Conservation (phyloP, 37 sponge, comb jelly and placozoan genomes). For the Theonella swinhoei region DNA sequence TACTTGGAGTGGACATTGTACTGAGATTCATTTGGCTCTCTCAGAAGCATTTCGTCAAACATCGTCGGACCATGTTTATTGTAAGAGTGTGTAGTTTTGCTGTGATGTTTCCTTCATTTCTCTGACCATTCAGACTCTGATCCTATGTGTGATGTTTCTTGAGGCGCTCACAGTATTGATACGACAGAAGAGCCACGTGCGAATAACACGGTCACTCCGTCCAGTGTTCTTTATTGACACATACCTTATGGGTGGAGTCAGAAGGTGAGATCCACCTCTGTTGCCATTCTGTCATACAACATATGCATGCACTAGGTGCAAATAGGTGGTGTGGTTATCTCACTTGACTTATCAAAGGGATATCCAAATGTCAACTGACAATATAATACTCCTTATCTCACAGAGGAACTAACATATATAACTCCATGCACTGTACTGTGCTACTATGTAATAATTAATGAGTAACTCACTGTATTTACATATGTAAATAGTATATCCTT, state of each 20-base stretch:
- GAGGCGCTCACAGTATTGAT: constrained; percentile 61
- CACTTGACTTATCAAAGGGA: no score
- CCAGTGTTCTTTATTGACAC: constrained; percentile 81
- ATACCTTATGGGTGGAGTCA: constrained; percentile 63
- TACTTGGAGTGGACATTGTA: constrained; percentile 39
- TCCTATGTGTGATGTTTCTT: constrained; percentile 53
- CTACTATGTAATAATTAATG: no score
- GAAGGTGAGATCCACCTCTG: constrained; percentile 64
- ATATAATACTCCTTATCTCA: no score
- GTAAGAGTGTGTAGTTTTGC: no score
- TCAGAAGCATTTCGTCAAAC: constrained; percentile 42
- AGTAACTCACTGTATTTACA: no score
- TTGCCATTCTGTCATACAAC: not conserved
- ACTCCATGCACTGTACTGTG: no score
- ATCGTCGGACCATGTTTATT: constrained; percentile 50
- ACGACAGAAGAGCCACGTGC: constrained; percentile 45
- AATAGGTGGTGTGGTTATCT: no score
- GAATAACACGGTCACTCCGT: constrained; percentile 70
- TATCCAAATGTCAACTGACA: no score
- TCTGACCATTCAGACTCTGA: constrained; percentile 48
- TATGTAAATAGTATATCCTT: constrained; percentile 26
- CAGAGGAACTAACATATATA: no score
- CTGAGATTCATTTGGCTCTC: constrained; percentile 60
- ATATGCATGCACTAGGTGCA: no score
- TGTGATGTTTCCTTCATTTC: no score